Base-by-base conservation (phyloP, 2,113 vertebrate genomes). In the Myodes glareolus region DNA sequence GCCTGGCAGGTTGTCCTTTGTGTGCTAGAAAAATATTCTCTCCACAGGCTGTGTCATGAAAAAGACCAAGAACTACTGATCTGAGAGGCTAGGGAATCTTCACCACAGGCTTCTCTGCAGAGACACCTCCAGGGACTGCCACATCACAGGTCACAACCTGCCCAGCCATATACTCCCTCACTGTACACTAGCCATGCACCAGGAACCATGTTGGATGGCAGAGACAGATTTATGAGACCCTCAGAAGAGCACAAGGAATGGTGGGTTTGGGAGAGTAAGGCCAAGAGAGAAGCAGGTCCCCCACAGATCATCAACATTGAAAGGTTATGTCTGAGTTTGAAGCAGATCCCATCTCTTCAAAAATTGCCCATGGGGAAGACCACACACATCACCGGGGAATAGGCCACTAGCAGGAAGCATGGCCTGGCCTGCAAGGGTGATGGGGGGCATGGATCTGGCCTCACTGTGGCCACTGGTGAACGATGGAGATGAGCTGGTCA, bases 401-500 rank as follows among this genome's bases (percentile, higher is more conserved):
- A 76, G 45, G 36, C 84, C 25, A 7, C 25, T 36, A 63, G 77
- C 42, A 39, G 72, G 65, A 93, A 81, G 76, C 0, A 0, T 39
- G 92, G 78, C 61, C 29, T 88, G 50, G 47, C 39, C 65, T 81
- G 55, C 33, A 47, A 72, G 39, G 67, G 7, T 42, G 50, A 5
- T 17, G 27, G 80, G 80, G 39, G 31, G 67, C 47, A 42, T 11
- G 33, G 23, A 65, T 45, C 36, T 45, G 61, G 55, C 55, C 39
- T 78, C 80, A 42, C 45, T 5, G 10, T 27, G 25, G 84, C 31
- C 45, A 10, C 23, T 92, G 50, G 93, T 42, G 97, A 1, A 94
- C 3, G 0, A 99, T 98, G 0, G 98, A 98, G 92, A 99, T 98
- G 81, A 98, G 99, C 94, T 98, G 98, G 97, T 99, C 99, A 0